Percentiles rank a stretch among this genome's conserved stretches.
Evolutionary conservation across 2,888 invertebrate genomes (phyloP).

Genomic region (Eristalis tenax): DNA sequence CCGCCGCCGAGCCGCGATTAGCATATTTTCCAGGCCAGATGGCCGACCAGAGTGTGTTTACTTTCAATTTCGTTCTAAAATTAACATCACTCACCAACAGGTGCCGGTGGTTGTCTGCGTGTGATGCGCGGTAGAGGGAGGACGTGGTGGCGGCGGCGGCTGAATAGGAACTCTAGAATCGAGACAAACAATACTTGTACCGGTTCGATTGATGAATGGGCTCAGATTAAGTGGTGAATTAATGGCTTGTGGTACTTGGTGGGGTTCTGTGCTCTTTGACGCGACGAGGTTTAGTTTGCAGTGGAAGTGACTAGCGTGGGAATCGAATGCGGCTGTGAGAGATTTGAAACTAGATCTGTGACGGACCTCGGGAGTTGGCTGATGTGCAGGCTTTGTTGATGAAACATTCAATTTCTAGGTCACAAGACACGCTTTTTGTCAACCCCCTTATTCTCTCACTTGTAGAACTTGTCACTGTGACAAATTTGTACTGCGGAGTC

Average conservation of each 20-base stretch:
- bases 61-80: slow-evolving; percentile 22
- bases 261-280: not conserved
- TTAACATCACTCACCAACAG: slow-evolving; percentile 2
- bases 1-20: not conserved
- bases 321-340: not conserved
- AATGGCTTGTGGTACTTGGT: not conserved
- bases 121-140: not conserved
- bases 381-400: too few species aligned
- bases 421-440: too few species aligned
- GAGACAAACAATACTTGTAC: not conserved
- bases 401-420: too few species aligned
- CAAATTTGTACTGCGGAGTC: too few species aligned
- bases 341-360: not conserved
- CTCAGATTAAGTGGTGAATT: not conserved
- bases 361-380: too few species aligned
- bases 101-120: slow-evolving; percentile 6
- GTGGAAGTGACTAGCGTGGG: not conserved
- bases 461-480: too few species aligned
- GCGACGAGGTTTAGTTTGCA: not conserved
- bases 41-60: not conserved
- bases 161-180: not conserved
- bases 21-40: not conserved
- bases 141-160: not conserved
- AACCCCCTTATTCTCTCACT: too few species aligned
- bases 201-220: not conserved